Conservation (phyloP, 2,113 vertebrate genomes). For the Perccottus glenii region DNA sequence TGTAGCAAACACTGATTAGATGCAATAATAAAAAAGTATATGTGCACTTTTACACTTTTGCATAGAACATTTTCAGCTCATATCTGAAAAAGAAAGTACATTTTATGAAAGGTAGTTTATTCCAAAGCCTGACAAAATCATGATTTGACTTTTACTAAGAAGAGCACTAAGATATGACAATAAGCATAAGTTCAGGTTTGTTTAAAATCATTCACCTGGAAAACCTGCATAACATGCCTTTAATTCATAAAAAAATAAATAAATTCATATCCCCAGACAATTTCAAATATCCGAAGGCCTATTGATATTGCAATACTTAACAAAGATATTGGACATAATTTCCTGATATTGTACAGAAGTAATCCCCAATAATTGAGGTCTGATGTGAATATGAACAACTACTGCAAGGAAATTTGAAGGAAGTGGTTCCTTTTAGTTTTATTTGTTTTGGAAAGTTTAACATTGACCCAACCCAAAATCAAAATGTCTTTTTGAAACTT, state of each 20-base stretch:
- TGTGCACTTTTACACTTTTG: too few species aligned
- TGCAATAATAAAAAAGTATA: too few species aligned
- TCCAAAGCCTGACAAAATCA: too few species aligned
- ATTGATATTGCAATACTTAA: neutral
- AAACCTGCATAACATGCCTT: neutral
- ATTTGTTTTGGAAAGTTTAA: conserved; percentile 3
- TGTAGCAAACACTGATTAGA: too few species aligned
- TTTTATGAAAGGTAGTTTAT: too few species aligned
- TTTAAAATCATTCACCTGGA: neutral
- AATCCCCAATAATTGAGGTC: neutral
- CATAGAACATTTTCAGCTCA: too few species aligned
- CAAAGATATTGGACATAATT: neutral
- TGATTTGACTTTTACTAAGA: too few species aligned
- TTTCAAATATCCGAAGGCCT: neutral
- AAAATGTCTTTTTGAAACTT: neutral
- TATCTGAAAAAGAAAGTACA: too few species aligned
- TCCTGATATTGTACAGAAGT: neutral
- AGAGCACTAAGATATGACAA: neutral
- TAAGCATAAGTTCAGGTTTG: neutral
- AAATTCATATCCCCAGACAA: neutral
- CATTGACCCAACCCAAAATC: neutral
- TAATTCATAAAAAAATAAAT: neutral
- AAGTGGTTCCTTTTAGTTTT: neutral
- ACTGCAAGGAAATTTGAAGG: neutral
- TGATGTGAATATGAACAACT: neutral